Base-by-base conservation (phyloP, 2,113 vertebrate species). In the Cephalopholis sonnerati region DNA sequence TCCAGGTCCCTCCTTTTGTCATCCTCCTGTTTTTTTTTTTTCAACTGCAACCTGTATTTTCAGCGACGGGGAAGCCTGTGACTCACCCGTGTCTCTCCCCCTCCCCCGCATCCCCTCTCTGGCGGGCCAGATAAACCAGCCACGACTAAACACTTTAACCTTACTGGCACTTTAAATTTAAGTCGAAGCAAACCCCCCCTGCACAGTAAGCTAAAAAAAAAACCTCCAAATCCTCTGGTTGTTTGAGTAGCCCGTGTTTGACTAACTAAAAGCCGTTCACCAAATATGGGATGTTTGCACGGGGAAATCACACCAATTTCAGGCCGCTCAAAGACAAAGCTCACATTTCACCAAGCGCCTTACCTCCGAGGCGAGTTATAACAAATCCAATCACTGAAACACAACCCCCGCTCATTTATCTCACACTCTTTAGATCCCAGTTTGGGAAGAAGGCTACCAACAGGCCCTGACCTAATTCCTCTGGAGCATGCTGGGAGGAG, bases 401-500 rank as follows among this genome's bases (percentile, higher is more conserved):
- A 1, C 32, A 64, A n/a, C 5, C 41, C 16, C 18, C 0, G 4
- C 39, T 71, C 16, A 11, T 69, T 36, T n/a, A 41, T 66, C 46
- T 61, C 32, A 36, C n/a, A 9, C 64, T 66, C 39, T 57, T 20
- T 13, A 74, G 44, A 83, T 22, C 24, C 46, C 32, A 3, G 70
- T 61, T 73, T 55, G 53, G 44, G 50, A 55, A 82, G 68, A 85
- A 73, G 85, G 73, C 79, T 10, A 77, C 74, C 82, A 78, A 24
- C 59, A 64, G 74, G 65, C 48, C 68, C 44, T 84, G 89, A 90
- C 90, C 89, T 78, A 82, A 77, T 87, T 90, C 77, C 22, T 69
- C 63, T 65, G 66, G 70, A 77, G 76, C 83, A 73, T 25, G 58
- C 82, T 73, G 78, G 63, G 77, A 75, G 67, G n/a, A 75, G 66